A percentile compares a stretch with the other conserved stretches of the same genome.
Conservation (phyloP, 2,797 vertebrate genomes). For the Rhincodon typus region DNA sequence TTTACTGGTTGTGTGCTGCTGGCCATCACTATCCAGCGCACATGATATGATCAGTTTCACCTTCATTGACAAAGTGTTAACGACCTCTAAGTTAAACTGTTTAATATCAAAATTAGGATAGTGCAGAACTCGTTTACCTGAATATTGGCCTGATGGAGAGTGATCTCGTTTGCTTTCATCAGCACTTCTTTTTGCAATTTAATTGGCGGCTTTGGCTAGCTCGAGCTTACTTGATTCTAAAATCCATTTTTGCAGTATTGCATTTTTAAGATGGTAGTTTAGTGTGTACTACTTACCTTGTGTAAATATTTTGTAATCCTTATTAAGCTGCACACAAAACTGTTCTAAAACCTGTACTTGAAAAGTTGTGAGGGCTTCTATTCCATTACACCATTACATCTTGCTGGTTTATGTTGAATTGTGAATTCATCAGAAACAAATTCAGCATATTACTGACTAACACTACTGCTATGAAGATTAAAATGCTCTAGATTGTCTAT, state of each 20-base stretch:
- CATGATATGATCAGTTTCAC: not conserved
- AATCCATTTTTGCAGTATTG: not conserved
- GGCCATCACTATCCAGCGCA: not conserved
- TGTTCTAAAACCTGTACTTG: not conserved
- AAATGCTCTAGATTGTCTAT: not conserved
- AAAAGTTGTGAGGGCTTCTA: not conserved
- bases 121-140: not conserved
- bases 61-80: not conserved
- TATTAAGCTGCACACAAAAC: not conserved
- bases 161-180: not conserved
- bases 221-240: not conserved
- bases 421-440: not conserved
- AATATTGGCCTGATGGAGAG: not conserved
- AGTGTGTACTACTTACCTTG: not conserved
- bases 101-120: not conserved
- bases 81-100: not conserved
- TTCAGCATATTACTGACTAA: not conserved
- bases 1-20: not conserved
- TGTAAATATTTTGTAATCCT: not conserved
- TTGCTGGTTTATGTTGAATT: not conserved
- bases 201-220: not conserved
- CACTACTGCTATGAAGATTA: not conserved
- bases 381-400: not conserved
- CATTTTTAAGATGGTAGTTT: not conserved
- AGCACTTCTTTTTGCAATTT: not conserved